Evolutionary conservation across 2,888 invertebrate species (phyloP).

Genomic region (Strigamia crassipes): DNA sequence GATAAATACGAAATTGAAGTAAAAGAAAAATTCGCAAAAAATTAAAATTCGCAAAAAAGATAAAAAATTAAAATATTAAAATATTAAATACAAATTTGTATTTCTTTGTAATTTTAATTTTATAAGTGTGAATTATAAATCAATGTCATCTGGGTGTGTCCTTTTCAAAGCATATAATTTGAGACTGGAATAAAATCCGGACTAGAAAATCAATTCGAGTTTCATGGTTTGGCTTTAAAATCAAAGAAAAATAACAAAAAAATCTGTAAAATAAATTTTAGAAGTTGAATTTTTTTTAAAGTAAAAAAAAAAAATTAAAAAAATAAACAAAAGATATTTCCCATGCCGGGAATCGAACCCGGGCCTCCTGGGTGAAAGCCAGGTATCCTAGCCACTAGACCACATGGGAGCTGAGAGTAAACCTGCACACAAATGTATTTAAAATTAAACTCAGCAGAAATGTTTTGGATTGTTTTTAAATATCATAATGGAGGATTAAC

Average conservation of each 20-base stretch:
- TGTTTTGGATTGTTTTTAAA: no score
- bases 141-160: slow-evolving; percentile 25
- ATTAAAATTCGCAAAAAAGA: no score
- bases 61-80: no score
- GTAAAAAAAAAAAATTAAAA: neutral
- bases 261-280: no score
- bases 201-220: neutral
- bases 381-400: slow-evolving; percentile 37
- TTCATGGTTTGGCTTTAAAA: neutral
- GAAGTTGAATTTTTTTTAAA: no score
- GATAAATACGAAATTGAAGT: neutral
- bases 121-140: neutral
- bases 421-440: neutral
- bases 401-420: neutral
- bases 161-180: slow-evolving; percentile 5
- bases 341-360: slow-evolving; percentile 37
- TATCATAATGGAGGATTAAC: no score
- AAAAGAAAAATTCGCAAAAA: neutral
- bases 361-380: slow-evolving; percentile 37
- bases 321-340: slow-evolving; percentile 11
- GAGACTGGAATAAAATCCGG: neutral
- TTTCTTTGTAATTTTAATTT: neutral
- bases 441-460: no score
- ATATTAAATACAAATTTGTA: no score
- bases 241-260: neutral